Conservation (phyloP, 2,888 invertebrate genomes). For the Marronus borbonicus region DNA sequence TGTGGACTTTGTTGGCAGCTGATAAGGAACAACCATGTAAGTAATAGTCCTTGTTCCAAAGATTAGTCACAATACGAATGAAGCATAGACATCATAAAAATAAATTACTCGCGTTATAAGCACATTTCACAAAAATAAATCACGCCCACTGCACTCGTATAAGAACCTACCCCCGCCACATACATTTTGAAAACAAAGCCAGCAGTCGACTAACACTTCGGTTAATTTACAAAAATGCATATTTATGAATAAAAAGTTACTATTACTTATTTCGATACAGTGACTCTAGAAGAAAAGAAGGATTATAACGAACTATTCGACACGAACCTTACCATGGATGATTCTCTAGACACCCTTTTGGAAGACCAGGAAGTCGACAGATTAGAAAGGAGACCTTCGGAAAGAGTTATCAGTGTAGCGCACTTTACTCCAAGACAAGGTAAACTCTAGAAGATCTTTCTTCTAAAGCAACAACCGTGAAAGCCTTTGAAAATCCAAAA, state of each 20-base stretch:
- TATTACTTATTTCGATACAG: constrained; percentile 60
- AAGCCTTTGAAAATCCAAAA: background rate
- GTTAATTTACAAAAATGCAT: background rate
- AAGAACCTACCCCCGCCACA: too few relatives aligned
- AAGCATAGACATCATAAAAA: too few relatives aligned
- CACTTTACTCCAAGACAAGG: constrained; percentile 91
- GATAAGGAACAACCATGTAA: constrained; percentile 86
- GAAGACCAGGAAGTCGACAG: constrained; percentile 77
- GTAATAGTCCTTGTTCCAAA: background rate
- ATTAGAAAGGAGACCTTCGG: constrained; percentile 70
- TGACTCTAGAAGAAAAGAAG: constrained; percentile 69
- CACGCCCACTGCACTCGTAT: too few relatives aligned
- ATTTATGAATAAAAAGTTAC: constrained; percentile 5
- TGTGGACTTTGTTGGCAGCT: constrained; percentile 96
- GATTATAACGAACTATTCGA: constrained; percentile 96
- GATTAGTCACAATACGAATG: too few relatives aligned
- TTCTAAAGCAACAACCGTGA: background rate
- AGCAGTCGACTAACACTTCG: too few relatives aligned
- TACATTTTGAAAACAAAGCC: too few relatives aligned
- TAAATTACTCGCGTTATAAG: too few relatives aligned
- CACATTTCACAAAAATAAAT: too few relatives aligned
- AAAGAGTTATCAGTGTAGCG: constrained; percentile 73
- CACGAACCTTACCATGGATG: constrained; percentile 82
- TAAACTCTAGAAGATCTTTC: constrained; percentile 24
- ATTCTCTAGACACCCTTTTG: constrained; percentile 85